Conservation (phyloP, 2,797 vertebrate species). For the Crocodylus rhombifer region DNA sequence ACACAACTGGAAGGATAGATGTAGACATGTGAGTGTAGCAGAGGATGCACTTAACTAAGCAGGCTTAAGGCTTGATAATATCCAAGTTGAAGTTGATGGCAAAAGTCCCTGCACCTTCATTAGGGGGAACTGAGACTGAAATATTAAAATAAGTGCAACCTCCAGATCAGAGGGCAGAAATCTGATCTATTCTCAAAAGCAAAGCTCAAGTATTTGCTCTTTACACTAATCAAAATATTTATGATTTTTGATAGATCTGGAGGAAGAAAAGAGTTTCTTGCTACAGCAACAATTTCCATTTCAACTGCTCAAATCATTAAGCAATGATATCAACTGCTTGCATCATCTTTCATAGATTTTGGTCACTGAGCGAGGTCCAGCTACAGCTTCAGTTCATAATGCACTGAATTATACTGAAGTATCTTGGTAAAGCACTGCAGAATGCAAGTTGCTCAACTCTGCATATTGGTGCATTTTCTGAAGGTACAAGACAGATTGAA, state of each 20-base stretch:
- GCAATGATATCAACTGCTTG: neutral
- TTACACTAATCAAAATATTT: constrained; percentile 20
- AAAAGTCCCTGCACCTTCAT: neutral
- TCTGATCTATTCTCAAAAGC: neutral
- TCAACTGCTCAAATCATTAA: constrained; percentile 45
- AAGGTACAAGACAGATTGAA: neutral
- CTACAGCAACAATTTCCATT: constrained; percentile 48
- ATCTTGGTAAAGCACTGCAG: neutral
- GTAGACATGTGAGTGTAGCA: neutral
- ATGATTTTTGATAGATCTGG: constrained; percentile 8
- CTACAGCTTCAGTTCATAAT: neutral
- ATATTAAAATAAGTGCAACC: neutral
- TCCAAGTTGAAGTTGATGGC: neutral
- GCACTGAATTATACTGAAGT: neutral
- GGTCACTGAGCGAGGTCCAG: neutral
- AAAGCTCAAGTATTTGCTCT: neutral
- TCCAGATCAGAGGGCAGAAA: neutral
- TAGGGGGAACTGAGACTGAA: neutral
- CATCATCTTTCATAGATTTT: constrained; percentile 22
- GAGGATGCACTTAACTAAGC: neutral
- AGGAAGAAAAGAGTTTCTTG: constrained; percentile 21
- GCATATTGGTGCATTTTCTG: neutral
- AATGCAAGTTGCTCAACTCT: neutral
- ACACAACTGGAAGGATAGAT: neutral
- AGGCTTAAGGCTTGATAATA: neutral